These are phyloP conservation scores for Caranx melampygus DNA, from an alignment of 2,113 vertebrate species.

Conservation along the genomic window DNA sequence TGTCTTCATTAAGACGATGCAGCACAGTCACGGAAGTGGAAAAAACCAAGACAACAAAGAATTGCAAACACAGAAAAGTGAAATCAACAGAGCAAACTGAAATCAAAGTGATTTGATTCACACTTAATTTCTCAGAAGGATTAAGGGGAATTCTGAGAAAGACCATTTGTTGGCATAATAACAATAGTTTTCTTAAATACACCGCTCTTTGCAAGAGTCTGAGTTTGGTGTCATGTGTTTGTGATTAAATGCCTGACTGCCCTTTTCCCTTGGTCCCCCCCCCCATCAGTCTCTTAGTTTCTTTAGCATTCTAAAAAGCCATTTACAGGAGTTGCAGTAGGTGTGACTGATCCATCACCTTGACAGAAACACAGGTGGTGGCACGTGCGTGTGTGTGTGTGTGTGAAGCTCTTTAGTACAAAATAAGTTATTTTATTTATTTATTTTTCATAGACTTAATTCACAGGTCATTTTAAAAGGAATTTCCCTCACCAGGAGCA, in stretches of 20 bases:
- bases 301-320: not conserved
- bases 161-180: slow-evolving; percentile 17
- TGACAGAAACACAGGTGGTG: not conserved
- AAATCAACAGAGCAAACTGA: slow-evolving; percentile 44
- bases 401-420: not conserved
- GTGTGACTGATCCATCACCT: slow-evolving; percentile 12
- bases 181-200: slow-evolving; percentile 10
- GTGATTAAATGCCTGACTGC: slow-evolving; percentile 50
- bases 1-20: slow-evolving; percentile 3
- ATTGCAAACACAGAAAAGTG: slow-evolving; percentile 30
- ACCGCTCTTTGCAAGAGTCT: not conserved
- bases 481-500: not conserved
- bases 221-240: slow-evolving; percentile 43
- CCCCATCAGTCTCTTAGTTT: not conserved
- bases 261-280: slow-evolving; percentile 6
- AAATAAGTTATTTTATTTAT: not conserved
- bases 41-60: slow-evolving; percentile 17
- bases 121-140: slow-evolving; percentile 41
- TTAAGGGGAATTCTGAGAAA: slow-evolving; percentile 30
- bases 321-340: slow-evolving; percentile 2
- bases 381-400: not conserved
- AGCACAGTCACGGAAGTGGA: not conserved
- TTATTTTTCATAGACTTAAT: not conserved
- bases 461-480: not conserved
- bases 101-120: slow-evolving; percentile 45